Conservation (phyloP, 2,113 vertebrate genomes). For the Leuciscus idus region DNA sequence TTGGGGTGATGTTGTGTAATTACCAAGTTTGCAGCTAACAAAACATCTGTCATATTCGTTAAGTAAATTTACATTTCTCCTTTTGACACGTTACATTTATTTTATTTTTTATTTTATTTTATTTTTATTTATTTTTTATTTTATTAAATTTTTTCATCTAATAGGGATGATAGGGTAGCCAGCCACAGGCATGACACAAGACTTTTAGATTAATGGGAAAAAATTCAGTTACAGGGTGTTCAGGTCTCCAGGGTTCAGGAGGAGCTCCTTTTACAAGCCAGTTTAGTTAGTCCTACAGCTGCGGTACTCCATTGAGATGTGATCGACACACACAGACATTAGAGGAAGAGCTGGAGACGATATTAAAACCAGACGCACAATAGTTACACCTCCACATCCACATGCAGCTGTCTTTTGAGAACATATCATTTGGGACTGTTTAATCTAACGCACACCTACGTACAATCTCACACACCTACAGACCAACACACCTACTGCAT, state of each 20-base stretch:
- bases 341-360: background rate
- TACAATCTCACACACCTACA: conserved; percentile 21
- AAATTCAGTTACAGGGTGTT: background rate
- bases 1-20: background rate
- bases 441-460: conserved; percentile 10
- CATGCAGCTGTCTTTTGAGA: conserved; percentile 28
- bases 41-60: conserved; percentile 9
- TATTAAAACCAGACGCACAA: conserved; percentile 22
- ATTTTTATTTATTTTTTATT: background rate
- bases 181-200: background rate
- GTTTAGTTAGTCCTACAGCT: conserved; percentile 21
- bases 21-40: background rate
- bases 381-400: background rate
- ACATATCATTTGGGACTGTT: background rate
- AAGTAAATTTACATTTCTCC: too few relatives aligned
- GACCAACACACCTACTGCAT: background rate
- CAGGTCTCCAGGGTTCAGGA: conserved; percentile 29
- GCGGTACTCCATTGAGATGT: background rate
- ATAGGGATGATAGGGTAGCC: too few relatives aligned
- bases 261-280: conserved; percentile 33
- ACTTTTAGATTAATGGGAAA: background rate
- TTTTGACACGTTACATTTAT: too few relatives aligned
- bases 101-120: background rate
- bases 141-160: background rate
- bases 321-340: background rate